Percentiles rank a stretch among this genome's conserved stretches.
phyloP scores from a whole-genome alignment of 2,113 vertebrate species.

The Hemiprocne comata region DNA sequence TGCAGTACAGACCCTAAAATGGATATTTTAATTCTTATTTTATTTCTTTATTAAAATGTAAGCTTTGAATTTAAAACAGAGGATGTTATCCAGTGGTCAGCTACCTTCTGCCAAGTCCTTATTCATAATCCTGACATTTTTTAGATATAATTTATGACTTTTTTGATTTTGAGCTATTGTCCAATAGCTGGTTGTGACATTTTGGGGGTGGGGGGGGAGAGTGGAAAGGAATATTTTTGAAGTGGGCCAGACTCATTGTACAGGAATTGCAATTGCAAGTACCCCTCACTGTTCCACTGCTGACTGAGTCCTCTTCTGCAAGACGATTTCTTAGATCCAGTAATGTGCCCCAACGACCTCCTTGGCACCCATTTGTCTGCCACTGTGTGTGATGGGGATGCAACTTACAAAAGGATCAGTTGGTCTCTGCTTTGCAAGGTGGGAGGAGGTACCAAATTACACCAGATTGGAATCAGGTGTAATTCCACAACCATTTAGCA shows the following conservation, averaged over 20 bases:
- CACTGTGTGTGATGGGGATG: accelerated
- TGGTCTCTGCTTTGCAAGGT: neutral
- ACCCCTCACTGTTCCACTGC: neutral
- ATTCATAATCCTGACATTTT: neutral
- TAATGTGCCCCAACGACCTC: neutral
- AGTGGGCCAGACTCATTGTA: neutral
- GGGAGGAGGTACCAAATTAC: neutral
- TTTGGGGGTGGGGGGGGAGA: neutral
- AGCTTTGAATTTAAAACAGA: neutral
- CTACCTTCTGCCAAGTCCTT: neutral
- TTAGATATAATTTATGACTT: neutral
- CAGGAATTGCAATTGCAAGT: neutral
- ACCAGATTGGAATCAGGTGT: neutral
- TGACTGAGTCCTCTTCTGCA: neutral
- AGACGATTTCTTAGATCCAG: neutral
- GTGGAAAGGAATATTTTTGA: neutral
- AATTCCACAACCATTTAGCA: neutral
- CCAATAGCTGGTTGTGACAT: neutral
- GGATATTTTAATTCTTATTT: neutral
- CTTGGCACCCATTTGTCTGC: neutral
- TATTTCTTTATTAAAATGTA: neutral
- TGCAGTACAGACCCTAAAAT: neutral
- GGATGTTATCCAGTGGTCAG: neutral
- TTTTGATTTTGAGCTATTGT: neutral
- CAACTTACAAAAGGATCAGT: neutral